Percentiles rank a stretch among this genome's conserved stretches.
Evolutionary conservation across 2,888 invertebrate genomes (phyloP).

Genomic region (Pheosia gnoma): DNA sequence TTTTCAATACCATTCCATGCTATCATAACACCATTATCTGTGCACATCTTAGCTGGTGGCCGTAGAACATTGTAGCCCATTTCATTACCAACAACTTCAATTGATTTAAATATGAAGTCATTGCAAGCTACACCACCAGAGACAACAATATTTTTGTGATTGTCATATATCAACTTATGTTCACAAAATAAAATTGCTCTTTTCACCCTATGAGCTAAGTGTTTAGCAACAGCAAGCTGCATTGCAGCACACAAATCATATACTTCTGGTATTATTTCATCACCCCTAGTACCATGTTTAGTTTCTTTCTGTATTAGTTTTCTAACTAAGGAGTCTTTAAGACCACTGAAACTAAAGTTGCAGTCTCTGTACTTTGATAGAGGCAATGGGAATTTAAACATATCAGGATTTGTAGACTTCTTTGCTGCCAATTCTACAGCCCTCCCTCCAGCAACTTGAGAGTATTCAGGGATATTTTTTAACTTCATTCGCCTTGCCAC

Average conservation of each 20-base stretch:
- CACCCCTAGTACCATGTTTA: conserved; percentile 83
- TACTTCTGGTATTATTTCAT: conserved; percentile 89
- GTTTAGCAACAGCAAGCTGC: conserved; percentile 89
- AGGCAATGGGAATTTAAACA: conserved; percentile 87
- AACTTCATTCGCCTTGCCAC: conserved; percentile 94
- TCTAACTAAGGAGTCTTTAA: conserved; percentile 85
- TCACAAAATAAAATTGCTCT: conserved; percentile 91
- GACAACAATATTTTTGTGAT: conserved; percentile 87
- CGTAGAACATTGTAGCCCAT: conserved; percentile 87
- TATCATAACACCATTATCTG: conserved; percentile 99
- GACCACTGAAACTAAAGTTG: conserved; percentile 95
- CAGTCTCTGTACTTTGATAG: conserved; percentile 88
- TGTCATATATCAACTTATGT: conserved; percentile 79
- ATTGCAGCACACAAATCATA: conserved; percentile 94
- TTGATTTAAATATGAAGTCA: conserved; percentile 88
- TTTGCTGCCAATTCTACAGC: conserved; percentile 93
- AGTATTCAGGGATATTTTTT: conserved; percentile 89
- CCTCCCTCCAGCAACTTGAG: conserved; percentile 90
- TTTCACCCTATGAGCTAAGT: conserved; percentile 92
- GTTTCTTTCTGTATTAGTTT: conserved; percentile 85
- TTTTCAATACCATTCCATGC: conserved; percentile 99
- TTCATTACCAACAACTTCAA: conserved; percentile 87
- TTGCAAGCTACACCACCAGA: conserved; percentile 99
- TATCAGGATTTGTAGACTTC: conserved; percentile 84
- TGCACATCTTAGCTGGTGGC: conserved; percentile 94